Evolutionary conservation across 2,797 vertebrate species (phyloP).

Genomic region (Parambassis ranga): DNA sequence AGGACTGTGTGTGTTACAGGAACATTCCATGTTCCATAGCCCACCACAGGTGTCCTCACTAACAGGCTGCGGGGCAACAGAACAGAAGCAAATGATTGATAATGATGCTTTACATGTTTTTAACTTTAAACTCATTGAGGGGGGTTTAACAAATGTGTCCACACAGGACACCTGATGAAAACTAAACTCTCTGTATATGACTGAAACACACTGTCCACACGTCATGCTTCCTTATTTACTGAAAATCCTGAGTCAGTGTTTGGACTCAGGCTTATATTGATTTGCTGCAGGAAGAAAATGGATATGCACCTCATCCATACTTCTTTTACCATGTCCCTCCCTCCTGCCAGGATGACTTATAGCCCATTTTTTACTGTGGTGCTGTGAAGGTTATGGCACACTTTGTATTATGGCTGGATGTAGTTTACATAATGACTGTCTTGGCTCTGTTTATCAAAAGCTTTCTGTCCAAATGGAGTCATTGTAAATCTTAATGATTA

Average conservation of each 20-base stretch:
- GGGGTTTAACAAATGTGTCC: too few species aligned
- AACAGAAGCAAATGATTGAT: too few species aligned
- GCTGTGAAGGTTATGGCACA: neutral
- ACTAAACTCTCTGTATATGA: too few species aligned
- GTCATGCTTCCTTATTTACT: neutral
- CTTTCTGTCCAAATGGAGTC: neutral
- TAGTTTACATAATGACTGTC: slow-evolving; percentile 10
- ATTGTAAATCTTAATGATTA: too few species aligned
- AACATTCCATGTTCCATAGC: slow-evolving; percentile 49
- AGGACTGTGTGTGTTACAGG: slow-evolving; percentile 53
- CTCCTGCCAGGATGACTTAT: slow-evolving; percentile 2
- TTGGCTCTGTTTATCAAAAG: neutral
- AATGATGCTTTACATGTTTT: too few species aligned
- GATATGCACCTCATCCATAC: neutral
- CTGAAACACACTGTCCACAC: neutral
- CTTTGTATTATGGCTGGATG: neutral
- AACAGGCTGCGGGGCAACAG: too few species aligned
- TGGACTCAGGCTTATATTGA: slow-evolving; percentile 19
- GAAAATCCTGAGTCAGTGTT: slow-evolving; percentile 29
- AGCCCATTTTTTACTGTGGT: neutral
- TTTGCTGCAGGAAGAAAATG: slow-evolving; percentile 19
- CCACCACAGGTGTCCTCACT: too few species aligned
- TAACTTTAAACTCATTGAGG: too few species aligned
- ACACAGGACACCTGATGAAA: neutral
- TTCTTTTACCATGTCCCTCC: neutral